Percentiles rank a stretch among this genome's conserved stretches.
phyloP scores from a whole-genome alignment of 2,113 vertebrate genomes.

The Mugil cephalus region DNA sequence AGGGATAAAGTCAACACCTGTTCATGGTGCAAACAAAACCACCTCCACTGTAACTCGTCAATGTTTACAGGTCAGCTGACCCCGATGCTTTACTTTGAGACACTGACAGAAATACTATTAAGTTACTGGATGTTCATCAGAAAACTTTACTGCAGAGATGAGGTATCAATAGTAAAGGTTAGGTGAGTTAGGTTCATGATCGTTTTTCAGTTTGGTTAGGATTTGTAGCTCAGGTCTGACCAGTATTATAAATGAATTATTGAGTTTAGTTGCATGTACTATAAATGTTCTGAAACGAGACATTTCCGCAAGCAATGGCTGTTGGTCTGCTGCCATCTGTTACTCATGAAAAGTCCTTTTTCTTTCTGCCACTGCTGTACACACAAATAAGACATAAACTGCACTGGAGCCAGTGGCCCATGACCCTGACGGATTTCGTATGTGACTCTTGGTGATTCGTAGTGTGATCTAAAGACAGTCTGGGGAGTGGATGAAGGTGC shows the following conservation, averaged over 20 bases:
- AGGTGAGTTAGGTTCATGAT: background rate
- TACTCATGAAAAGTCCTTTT: conserved; percentile 57
- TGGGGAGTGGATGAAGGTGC: conserved; percentile 61
- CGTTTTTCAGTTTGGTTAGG: background rate
- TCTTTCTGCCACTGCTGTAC: conserved; percentile 34
- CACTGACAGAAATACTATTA: too few relatives aligned
- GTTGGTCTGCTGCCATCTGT: conserved; percentile 62
- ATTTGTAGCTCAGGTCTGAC: background rate
- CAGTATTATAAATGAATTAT: too few relatives aligned
- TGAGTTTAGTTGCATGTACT: background rate
- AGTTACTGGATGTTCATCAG: background rate
- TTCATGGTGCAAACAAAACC: conserved; percentile 53
- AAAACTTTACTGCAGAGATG: background rate
- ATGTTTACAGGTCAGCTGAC: background rate
- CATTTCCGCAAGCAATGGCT: conserved; percentile 64
- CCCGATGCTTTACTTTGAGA: background rate
- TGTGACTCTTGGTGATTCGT: conserved; percentile 54
- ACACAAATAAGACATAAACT: conserved; percentile 48
- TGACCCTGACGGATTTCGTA: conserved; percentile 58
- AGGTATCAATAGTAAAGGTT: background rate
- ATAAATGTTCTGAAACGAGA: conserved; percentile 69
- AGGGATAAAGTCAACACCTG: conserved; percentile 90
- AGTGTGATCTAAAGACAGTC: conserved; percentile 62
- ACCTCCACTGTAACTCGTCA: conserved; percentile 10
- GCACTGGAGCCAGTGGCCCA: background rate